phyloP scores from a whole-genome alignment of 1,140 invertebrate species.

The Anastrepha ludens region DNA sequence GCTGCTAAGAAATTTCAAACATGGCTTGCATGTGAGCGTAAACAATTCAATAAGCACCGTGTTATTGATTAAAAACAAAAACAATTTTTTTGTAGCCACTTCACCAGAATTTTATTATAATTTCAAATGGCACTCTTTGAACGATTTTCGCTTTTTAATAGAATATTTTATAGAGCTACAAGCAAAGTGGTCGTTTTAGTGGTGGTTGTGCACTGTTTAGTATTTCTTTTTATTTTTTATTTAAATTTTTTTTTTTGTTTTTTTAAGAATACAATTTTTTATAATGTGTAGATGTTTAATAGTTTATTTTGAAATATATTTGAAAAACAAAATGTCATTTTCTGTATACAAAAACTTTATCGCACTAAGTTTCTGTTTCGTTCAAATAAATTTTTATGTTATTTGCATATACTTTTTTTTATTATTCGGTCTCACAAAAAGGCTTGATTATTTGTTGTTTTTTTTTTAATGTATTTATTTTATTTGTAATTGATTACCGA shows the following conservation, averaged over 20 bases:
- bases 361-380: too few species aligned
- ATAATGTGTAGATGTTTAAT: background rate
- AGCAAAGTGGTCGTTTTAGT: background rate
- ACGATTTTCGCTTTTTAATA: background rate
- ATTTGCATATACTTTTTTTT: too few species aligned
- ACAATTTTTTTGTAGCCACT: background rate
- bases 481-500: too few species aligned
- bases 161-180: background rate
- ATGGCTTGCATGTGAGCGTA: background rate
- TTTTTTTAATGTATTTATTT: too few species aligned
- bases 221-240: background rate
- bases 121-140: background rate
- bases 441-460: too few species aligned
- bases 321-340: too few species aligned
- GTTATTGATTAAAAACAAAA: background rate
- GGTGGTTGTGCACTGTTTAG: too few species aligned
- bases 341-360: too few species aligned
- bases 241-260: background rate
- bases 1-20: constrained; percentile 26
- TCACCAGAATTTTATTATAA: too few species aligned
- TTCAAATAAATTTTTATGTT: too few species aligned
- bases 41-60: background rate
- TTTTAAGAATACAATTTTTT: background rate
- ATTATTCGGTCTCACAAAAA: too few species aligned
- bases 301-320: too few species aligned